A percentile compares a stretch with the other conserved stretches of the same genome.
phyloP scores from a whole-genome alignment of 2,113 vertebrate genomes.

The Trichechus manatus region DNA sequence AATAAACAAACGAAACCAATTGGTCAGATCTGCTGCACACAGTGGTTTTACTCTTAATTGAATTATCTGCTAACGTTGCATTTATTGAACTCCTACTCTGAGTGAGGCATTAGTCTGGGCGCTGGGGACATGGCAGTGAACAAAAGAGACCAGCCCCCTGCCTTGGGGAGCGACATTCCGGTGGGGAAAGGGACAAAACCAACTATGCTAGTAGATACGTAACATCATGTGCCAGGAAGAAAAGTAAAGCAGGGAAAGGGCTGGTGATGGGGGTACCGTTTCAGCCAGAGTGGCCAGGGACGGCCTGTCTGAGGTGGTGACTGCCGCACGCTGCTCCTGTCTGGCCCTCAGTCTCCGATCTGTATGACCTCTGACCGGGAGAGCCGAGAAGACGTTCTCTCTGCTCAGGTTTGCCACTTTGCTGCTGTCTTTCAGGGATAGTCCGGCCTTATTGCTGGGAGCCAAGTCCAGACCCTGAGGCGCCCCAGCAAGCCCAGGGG shows the following conservation, averaged over 20 bases:
- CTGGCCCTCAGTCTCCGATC: background rate
- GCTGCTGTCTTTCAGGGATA: background rate
- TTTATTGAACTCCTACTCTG: background rate
- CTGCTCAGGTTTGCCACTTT: background rate
- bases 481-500: background rate
- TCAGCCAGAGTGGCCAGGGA: background rate
- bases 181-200: background rate
- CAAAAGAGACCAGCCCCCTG: background rate
- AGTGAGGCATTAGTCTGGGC: background rate
- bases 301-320: background rate
- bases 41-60: background rate
- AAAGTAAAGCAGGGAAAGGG: fast-evolving
- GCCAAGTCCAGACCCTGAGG: background rate
- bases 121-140: background rate
- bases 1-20: background rate
- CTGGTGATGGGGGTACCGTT: fast-evolving
- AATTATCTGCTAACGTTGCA: background rate
- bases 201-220: fast-evolving
- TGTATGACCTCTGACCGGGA: background rate
- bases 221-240: fast-evolving
- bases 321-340: fast-evolving
- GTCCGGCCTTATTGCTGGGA: background rate
- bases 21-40: fast-evolving
- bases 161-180: background rate
- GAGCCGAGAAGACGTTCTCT: background rate